These are phyloP conservation scores for Aphaenogaster floridana DNA, from an alignment of 1,140 invertebrate genomes.

Conservation along the genomic window DNA sequence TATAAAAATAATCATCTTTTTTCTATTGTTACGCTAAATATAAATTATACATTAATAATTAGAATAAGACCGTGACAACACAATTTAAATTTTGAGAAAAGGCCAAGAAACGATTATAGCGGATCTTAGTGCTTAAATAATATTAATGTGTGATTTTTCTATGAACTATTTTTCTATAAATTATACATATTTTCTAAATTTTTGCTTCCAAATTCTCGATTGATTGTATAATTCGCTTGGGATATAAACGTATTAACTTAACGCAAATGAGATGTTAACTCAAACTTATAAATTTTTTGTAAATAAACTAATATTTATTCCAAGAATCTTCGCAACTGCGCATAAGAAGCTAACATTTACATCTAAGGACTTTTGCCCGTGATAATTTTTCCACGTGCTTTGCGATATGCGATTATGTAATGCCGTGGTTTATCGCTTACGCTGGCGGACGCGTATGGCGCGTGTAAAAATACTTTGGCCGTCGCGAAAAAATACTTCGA, in stretches of 20 bases:
- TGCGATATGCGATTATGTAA: conserved; percentile 42
- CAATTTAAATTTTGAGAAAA: no score
- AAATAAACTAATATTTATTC: not conserved
- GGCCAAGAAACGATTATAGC: no score
- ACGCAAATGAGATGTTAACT: not conserved
- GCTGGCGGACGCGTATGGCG: not conserved
- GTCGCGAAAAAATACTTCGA: conserved; percentile 46
- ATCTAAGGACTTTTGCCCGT: conserved; percentile 18
- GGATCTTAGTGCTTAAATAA: no score
- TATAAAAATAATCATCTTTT: not conserved
- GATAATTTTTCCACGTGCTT: conserved; percentile 54
- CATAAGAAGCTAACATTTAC: conserved; percentile 40
- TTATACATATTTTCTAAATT: not conserved
- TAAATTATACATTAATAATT: not conserved
- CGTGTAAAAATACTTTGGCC: conserved; percentile 42
- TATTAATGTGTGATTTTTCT: no score
- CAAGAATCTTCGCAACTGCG: conserved; percentile 7
- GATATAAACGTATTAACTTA: not conserved
- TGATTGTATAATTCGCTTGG: not conserved
- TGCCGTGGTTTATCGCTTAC: conserved; percentile 39
- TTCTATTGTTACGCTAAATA: not conserved
- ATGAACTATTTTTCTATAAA: not conserved
- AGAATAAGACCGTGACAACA: no score
- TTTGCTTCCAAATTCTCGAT: not conserved
- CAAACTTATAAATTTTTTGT: not conserved